A percentile compares a stretch with the other conserved stretches of the same genome.
These are phyloP conservation scores for Pterocles gutturalis DNA, from an alignment of 2,113 vertebrate genomes.

Conservation along the genomic window DNA sequence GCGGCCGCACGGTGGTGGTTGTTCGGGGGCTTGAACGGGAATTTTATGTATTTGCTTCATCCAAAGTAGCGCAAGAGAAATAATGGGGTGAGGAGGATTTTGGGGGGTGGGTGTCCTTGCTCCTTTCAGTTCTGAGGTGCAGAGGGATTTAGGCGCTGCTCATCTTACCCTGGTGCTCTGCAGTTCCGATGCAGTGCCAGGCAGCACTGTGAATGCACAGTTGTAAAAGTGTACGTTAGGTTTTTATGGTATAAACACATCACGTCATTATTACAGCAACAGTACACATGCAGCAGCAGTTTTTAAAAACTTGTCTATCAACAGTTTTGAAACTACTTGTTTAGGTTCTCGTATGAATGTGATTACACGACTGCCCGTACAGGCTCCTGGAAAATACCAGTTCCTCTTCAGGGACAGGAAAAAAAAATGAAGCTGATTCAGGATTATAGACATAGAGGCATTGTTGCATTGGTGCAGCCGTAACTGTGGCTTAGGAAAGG, in stretches of 20 bases:
- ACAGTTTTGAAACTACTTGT: background rate
- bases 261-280: background rate
- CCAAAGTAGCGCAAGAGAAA: accelerated
- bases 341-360: accelerated
- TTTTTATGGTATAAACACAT: background rate
- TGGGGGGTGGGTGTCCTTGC: accelerated
- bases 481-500: background rate
- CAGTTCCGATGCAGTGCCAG: background rate
- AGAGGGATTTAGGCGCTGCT: accelerated
- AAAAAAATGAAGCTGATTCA: background rate
- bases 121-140: accelerated
- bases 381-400: background rate
- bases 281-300: background rate
- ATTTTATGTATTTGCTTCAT: accelerated
- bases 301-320: background rate
- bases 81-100: accelerated
- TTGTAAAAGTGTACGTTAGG: accelerated
- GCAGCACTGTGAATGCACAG: background rate
- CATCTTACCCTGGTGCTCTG: accelerated
- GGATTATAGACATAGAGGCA: background rate
- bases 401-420: background rate
- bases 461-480: background rate
- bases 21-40: background rate
- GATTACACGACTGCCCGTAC: background rate
- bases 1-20: accelerated